Evolutionary conservation across 1,140 invertebrate species (phyloP), one percentile per base, ranked within the genome.

Genomic region (Neodiprion lecontei): DNA sequence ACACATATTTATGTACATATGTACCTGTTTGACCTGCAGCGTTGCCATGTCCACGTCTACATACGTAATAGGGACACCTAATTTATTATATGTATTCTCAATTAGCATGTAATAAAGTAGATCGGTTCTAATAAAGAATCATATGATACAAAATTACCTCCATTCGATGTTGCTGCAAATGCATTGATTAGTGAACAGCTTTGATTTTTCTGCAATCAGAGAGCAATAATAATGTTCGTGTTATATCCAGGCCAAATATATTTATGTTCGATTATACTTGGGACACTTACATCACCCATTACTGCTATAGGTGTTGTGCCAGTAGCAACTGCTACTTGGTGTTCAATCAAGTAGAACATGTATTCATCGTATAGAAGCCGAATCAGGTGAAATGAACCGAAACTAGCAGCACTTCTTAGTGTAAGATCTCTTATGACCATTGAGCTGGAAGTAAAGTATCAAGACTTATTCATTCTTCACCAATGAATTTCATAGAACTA

Each of bases 351-450:
- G 88, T 98, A 99, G 90, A 98, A 98, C 95, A 99, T 98, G 86
- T 99, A 99, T 87, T 99, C 99, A 87, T 99, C 98, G 87, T 98
- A 99, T 23, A 99, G 90, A 77, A 99, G 90, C 67, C 98, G 93
- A 82, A 99, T 98, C 68, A 99, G 91, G 90, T 99, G 99, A 89
- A 99, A 99, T 73, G 97, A 99, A 53, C 98, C 99, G 90, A 99
- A 99, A 86, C 97, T 98, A 11, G 97, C 96, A 28, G 98, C 98
- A 78, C 97, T 98, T 82, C 98, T 91, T 70, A 99, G 89, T 61
- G 97, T 99, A 72, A 99, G 90, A 89, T 99, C 97, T 49, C 97
- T 90, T 80, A 99, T 98, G 14, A 99, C 95, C 93, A 98, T 96
- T 47, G 97, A 98, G 89, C 96, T 98, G 84, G 70, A 90, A 89